These are phyloP conservation scores for Grus americana DNA, from an alignment of 2,113 vertebrate species.

Conservation along the genomic window DNA sequence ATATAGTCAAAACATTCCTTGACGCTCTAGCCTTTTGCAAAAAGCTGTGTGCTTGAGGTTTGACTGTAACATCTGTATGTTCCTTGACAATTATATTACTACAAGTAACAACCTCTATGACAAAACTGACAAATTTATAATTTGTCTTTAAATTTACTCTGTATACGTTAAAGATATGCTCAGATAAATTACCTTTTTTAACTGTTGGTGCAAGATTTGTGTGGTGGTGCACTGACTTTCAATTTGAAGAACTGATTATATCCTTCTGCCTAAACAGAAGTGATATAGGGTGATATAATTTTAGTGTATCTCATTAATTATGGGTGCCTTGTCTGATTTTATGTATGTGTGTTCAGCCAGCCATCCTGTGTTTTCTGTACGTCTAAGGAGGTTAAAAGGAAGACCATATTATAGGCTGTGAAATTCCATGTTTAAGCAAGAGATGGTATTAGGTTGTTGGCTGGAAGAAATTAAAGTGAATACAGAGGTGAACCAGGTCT, in stretches of 20 bases:
- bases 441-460: not conserved
- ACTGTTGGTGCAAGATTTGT: not conserved
- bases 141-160: not conserved
- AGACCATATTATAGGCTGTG: not conserved
- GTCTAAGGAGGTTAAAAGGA: not conserved
- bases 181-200: not conserved
- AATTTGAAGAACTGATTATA: not conserved
- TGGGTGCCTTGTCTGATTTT: not conserved
- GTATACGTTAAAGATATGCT: conserved; percentile 9
- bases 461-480: not conserved
- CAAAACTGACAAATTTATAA: not conserved
- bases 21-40: not conserved
- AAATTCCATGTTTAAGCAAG: not conserved
- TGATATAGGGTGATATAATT: not conserved
- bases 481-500: not conserved
- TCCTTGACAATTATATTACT: not conserved
- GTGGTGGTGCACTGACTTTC: not conserved
- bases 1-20: not conserved
- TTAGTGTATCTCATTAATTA: not conserved
- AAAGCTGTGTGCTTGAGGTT: not conserved
- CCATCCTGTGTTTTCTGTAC: not conserved
- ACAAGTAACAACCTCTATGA: conserved; percentile 4
- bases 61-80: not conserved
- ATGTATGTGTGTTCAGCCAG: not conserved
- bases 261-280: not conserved